These are phyloP conservation scores for Rhea pennata DNA, from an alignment of 2,113 vertebrate genomes.

Conservation along the genomic window DNA sequence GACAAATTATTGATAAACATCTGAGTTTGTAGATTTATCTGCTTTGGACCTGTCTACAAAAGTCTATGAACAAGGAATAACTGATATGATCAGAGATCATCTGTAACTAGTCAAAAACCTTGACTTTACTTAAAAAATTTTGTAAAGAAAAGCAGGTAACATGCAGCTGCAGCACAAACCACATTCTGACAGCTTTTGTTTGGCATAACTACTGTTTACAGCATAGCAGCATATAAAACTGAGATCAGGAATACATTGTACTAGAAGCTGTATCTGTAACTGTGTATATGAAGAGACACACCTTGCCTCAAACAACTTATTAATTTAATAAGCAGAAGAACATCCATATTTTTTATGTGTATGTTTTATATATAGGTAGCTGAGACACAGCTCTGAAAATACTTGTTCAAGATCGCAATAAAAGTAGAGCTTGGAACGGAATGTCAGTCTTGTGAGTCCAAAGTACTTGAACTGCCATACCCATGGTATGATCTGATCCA, in stretches of 20 bases:
- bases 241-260: too few species aligned
- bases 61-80: not conserved
- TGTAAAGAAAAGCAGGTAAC: not conserved
- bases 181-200: not conserved
- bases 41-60: not conserved
- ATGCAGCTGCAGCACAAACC: not conserved
- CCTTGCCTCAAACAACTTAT: not conserved
- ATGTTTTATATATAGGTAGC: not conserved
- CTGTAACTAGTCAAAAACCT: not conserved
- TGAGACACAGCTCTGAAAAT: not conserved
- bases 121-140: not conserved
- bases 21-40: constrained; percentile 65
- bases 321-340: not conserved
- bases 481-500: fast-evolving
- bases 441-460: fast-evolving
- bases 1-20: constrained; percentile 60
- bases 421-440: fast-evolving
- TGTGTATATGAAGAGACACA: too few species aligned
- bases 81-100: fast-evolving
- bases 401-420: not conserved
- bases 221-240: not conserved
- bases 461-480: not conserved
- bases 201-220: fast-evolving
- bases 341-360: too few species aligned
- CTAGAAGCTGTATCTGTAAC: not conserved